Evolutionary conservation across 2,113 vertebrate genomes (phyloP).

Genomic region (Myanophis thanlyinensis): DNA sequence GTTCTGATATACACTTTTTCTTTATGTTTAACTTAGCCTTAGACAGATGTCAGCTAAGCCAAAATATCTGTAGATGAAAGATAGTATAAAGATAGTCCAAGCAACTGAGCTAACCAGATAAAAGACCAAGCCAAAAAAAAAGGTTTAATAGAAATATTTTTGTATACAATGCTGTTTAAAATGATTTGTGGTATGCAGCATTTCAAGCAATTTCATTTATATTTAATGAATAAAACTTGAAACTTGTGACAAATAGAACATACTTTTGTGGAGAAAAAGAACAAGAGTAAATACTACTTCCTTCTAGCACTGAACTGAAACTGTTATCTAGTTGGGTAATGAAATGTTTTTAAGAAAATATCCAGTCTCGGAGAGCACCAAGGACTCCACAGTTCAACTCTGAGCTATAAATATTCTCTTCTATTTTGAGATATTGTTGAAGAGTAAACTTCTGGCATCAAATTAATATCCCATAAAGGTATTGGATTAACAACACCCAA

Average conservation of each 20-base stretch:
- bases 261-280: not conserved
- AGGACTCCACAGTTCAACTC: no score
- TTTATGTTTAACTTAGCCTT: not conserved
- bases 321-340: no score
- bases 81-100: not conserved
- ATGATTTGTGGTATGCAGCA: not conserved
- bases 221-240: not conserved
- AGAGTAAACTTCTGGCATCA: not conserved
- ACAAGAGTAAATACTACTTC: no score
- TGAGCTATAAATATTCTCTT: no score
- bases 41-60: not conserved
- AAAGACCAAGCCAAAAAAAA: not conserved
- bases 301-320: no score
- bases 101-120: not conserved
- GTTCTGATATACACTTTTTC: not conserved
- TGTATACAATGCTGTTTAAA: not conserved
- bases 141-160: not conserved
- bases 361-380: no score
- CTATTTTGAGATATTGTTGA: not conserved
- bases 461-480: not conserved
- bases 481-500: not conserved
- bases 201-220: not conserved
- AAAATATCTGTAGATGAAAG: not conserved
- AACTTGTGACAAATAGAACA: not conserved
- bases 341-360: no score